These are phyloP conservation scores for Callocephalon fimbriatum DNA, from an alignment of 2,113 vertebrate genomes.

Conservation along the genomic window DNA sequence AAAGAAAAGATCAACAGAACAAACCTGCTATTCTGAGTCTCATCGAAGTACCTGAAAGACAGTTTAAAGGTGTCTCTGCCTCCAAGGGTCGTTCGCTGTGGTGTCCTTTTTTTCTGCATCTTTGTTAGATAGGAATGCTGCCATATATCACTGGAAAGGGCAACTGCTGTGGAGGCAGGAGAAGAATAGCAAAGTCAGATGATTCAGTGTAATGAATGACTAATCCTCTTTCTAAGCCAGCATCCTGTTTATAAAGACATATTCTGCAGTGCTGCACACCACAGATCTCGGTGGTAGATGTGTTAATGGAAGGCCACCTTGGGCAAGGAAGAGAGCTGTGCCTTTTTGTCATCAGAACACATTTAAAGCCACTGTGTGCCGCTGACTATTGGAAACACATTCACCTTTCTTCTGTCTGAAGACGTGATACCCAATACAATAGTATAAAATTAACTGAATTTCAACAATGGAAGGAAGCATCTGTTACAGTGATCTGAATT, in stretches of 20 bases:
- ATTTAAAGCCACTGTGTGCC: not conserved
- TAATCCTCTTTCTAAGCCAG: not conserved
- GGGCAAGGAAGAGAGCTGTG: not conserved
- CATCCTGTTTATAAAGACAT: not conserved
- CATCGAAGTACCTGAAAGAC: not conserved
- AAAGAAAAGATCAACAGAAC: not conserved
- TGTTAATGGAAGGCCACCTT: not conserved
- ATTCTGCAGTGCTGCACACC: not conserved
- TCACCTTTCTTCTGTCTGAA: not conserved
- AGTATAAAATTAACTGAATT: not conserved
- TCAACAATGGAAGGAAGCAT: not conserved
- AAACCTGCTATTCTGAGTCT: not conserved
- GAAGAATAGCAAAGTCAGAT: not conserved
- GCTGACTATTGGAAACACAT: not conserved
- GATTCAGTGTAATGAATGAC: not conserved
- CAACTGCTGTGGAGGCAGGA: not conserved
- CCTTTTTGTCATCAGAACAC: not conserved
- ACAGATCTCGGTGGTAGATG: not conserved
- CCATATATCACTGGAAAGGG: constrained; percentile 32
- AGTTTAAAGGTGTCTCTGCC: not conserved
- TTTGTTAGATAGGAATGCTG: not conserved
- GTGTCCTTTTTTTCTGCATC: not conserved
- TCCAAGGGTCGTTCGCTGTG: not conserved
- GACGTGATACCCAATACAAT: not conserved
- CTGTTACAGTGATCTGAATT: not conserved